Evolutionary conservation across 2,113 vertebrate species (phyloP), one percentile per base, ranked within the genome.

Genomic region (Eulemur macaco): DNA sequence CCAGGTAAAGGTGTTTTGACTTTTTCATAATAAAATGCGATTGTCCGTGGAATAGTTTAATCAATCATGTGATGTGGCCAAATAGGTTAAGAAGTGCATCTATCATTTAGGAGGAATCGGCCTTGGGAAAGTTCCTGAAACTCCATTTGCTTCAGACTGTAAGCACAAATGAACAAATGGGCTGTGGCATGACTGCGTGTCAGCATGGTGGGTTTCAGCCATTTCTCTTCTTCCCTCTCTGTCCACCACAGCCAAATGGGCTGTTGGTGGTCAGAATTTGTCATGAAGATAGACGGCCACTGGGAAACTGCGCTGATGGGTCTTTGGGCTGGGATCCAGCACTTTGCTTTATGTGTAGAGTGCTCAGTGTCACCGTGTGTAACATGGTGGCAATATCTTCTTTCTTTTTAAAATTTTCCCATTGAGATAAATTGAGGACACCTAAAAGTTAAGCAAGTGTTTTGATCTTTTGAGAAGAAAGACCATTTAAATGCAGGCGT

Each of bases 151-250:
- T 94, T 94, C 86, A 52, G 47, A 78, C 66, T 91, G 58, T 21
- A 82, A 86, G 86, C 76, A 91, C 96, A 93, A 68, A 87, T 93
- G 95, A 97, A 97, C 97, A 98, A 97, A 98, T 97, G 97, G 97
- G 78, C 96, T 95, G 93, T 71, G 73, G 85, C 96, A 66, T 76
- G 95, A 96, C 60, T 78, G 81, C 45, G 14, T 97, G 97, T 97
- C 97, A 97, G 74, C 91, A 52, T 94, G 76, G 96, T 81, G 78
- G 47, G 77, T 47, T 96, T 45, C 34, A 76, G 93, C 89, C 86
- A 96, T 97, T 97, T 94, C 95, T 97, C 94, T 98, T 97, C 84
- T 80, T 92, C 52, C 82, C 58, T 69, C 82, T 77, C 80, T 52
- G 56, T 60, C 95, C 93, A 77, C 91, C 91, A 92, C 91, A 96